A percentile compares a stretch with the other conserved stretches of the same genome.
Evolutionary conservation across 2,888 invertebrate genomes (phyloP).

Genomic region (Cephus runcator): DNA sequence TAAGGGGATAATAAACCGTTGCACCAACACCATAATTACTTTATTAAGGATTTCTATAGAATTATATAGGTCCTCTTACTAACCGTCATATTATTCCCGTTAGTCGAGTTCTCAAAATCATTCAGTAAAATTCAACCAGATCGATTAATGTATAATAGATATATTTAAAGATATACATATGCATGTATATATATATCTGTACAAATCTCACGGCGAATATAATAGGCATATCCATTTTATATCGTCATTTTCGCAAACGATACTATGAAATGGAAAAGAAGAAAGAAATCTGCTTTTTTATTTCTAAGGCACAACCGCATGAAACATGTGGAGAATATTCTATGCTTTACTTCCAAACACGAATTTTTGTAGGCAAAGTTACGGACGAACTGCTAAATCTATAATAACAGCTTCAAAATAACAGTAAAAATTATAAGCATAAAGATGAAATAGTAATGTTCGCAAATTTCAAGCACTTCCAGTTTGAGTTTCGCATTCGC

Average conservation of each 20-base stretch:
- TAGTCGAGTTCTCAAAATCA: background rate
- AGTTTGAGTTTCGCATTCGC: background rate
- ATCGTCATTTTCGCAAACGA: background rate
- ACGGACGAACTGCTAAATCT: background rate
- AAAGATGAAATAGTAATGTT: too few species aligned
- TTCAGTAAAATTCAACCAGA: background rate
- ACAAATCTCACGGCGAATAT: background rate
- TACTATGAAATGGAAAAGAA: background rate
- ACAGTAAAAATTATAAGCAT: too few species aligned
- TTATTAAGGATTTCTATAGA: constrained; percentile 26
- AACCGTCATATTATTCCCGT: background rate
- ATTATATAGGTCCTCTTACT: constrained; percentile 16
- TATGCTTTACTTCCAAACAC: background rate
- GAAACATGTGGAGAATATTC: background rate
- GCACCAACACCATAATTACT: constrained; percentile 54
- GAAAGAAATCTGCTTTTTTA: background rate
- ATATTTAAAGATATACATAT: background rate
- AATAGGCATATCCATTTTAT: background rate
- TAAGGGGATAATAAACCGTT: constrained; percentile 43
- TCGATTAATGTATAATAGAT: background rate
- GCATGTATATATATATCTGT: background rate
- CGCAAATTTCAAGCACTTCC: background rate
- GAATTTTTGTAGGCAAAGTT: background rate
- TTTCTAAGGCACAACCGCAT: background rate
- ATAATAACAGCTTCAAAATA: too few species aligned